A percentile compares a stretch with the other conserved stretches of the same genome.
These are phyloP conservation scores for Brachynemurus nebulosus DNA, from an alignment of 2,888 invertebrate species.

Conservation along the genomic window DNA sequence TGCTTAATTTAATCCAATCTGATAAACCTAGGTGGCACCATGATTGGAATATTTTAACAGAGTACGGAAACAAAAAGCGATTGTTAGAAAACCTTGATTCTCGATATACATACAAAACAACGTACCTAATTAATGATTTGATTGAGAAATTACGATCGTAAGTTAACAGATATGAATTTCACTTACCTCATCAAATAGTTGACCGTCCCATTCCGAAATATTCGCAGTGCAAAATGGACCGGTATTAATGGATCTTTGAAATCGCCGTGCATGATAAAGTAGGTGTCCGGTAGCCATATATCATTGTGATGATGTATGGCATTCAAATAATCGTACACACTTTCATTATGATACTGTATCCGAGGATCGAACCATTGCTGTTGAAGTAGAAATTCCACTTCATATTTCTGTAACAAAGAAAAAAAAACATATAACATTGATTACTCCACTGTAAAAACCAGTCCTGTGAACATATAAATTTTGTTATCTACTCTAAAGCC, in stretches of 20 bases:
- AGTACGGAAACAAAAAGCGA: too few species aligned
- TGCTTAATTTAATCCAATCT: too few species aligned
- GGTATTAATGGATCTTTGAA: conserved; percentile 90
- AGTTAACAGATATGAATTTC: too few species aligned
- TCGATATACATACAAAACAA: too few species aligned
- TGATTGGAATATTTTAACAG: too few species aligned
- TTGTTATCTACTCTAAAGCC: too few species aligned
- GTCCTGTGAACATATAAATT: too few species aligned
- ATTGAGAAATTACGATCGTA: too few species aligned
- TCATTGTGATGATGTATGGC: conserved; percentile 86
- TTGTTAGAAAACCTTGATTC: too few species aligned
- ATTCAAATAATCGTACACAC: conserved; percentile 76
- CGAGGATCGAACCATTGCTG: conserved; percentile 90
- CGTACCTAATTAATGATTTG: too few species aligned
- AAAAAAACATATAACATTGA: background rate
- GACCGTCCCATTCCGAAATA: conserved; percentile 86
- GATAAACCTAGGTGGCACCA: too few species aligned
- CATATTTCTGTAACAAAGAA: conserved; percentile 66
- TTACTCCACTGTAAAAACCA: background rate
- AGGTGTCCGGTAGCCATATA: conserved; percentile 89
- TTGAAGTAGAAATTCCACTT: conserved; percentile 86
- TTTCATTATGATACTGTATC: conserved; percentile 75
- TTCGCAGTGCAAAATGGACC: conserved; percentile 83
- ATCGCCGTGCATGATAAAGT: conserved; percentile 94
- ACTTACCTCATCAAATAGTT: conserved; percentile 80